Percentiles rank a stretch among this genome's conserved stretches.
These are phyloP conservation scores for Pandemis heparana DNA, from an alignment of 2,888 invertebrate genomes.

Conservation along the genomic window DNA sequence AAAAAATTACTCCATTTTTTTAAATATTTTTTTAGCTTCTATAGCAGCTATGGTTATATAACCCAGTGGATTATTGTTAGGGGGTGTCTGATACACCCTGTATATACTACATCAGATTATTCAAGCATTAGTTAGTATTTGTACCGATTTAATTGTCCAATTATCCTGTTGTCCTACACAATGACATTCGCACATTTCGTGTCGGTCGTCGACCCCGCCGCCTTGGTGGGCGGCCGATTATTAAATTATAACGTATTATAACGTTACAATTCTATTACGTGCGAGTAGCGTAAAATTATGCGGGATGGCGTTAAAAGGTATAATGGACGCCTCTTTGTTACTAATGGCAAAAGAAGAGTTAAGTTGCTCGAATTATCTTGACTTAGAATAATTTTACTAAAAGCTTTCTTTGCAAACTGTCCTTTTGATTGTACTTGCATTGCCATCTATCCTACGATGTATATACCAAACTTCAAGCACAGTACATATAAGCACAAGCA, in stretches of 20 bases:
- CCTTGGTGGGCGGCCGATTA: slow-evolving; percentile 41
- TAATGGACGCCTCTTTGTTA: neutral
- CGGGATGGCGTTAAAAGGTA: slow-evolving; percentile 4
- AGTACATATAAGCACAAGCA: too few species aligned
- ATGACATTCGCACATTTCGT: slow-evolving; percentile 70
- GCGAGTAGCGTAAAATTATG: slow-evolving; percentile 22
- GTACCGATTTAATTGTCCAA: slow-evolving; percentile 33
- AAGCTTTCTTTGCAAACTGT: too few species aligned
- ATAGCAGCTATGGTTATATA: too few species aligned
- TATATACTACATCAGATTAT: neutral
- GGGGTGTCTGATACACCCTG: too few species aligned
- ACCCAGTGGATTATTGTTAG: too few species aligned
- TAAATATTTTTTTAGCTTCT: too few species aligned
- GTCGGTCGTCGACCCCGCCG: slow-evolving; percentile 46
- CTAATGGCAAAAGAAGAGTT: neutral
- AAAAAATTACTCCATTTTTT: too few species aligned
- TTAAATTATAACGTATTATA: slow-evolving; percentile 49
- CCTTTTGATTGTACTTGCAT: too few species aligned
- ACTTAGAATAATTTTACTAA: too few species aligned
- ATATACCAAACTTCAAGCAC: too few species aligned
- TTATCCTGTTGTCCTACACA: slow-evolving; percentile 62
- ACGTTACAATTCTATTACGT: slow-evolving; percentile 35
- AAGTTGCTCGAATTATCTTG: too few species aligned
- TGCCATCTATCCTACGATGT: too few species aligned
- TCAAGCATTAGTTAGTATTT: slow-evolving; percentile 1